Evolutionary conservation across 92 coral and sea anemone species (phyloP).

Genomic region (Porites divaricata): DNA sequence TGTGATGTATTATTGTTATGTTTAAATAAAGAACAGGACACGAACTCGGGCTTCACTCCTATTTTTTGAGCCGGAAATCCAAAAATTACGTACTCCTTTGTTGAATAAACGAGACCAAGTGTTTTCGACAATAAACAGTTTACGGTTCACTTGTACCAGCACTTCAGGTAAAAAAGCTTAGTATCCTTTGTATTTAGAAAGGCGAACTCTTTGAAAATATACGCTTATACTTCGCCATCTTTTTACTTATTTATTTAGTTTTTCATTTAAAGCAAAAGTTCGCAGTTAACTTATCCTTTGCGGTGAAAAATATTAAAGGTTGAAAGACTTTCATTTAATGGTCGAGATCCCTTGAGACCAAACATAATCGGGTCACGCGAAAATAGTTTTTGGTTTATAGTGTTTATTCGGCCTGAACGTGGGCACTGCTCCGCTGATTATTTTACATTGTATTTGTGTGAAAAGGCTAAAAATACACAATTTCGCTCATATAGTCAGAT

Average conservation of each 20-base stretch:
- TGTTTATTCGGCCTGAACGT: constrained; percentile 45
- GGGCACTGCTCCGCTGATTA: constrained; percentile 1
- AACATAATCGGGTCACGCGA: constrained; percentile 31
- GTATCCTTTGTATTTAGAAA: no score
- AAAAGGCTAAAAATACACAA: background rate
- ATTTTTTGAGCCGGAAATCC: background rate
- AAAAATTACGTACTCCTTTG: background rate
- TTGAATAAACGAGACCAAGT: background rate
- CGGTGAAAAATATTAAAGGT: background rate
- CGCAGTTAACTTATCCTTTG: background rate
- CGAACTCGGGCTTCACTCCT: background rate
- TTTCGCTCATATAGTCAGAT: background rate
- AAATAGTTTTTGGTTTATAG: background rate
- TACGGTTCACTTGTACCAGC: background rate
- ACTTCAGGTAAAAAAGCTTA: background rate
- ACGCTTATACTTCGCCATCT: no score
- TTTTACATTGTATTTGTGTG: background rate
- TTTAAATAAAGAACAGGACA: background rate
- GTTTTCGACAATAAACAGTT: background rate
- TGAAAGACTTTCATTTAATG: background rate
- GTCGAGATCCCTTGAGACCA: constrained; percentile 21
- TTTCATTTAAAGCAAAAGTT: background rate
- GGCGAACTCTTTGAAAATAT: no score
- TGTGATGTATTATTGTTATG: no score
- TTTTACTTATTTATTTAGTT: no score